A percentile compares a stretch with the other conserved stretches of the same genome.
Conservation (phyloP, 1,140 invertebrate genomes). For the Brevipalpus yothersi region DNA sequence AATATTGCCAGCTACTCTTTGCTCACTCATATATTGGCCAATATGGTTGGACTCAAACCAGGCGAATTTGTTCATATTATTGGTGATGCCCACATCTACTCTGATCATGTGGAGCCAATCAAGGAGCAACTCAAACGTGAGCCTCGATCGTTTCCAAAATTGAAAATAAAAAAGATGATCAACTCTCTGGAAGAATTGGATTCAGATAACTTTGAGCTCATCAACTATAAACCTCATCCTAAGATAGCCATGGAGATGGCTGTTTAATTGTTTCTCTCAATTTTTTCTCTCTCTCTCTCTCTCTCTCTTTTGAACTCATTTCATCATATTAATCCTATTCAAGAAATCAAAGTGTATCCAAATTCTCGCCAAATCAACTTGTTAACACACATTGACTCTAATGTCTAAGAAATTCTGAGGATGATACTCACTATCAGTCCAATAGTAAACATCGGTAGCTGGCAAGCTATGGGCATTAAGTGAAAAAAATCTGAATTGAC, state of each 20-base stretch:
- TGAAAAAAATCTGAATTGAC: too few relatives aligned
- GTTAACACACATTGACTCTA: too few relatives aligned
- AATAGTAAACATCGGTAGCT: too few relatives aligned
- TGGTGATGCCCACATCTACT: slow-evolving; percentile 89
- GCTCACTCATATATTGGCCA: slow-evolving; percentile 84
- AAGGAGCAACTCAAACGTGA: slow-evolving; percentile 41
- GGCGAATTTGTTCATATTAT: slow-evolving; percentile 89
- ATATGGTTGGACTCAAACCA: slow-evolving; percentile 64
- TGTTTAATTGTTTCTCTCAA: slow-evolving; percentile 29
- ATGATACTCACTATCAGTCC: too few relatives aligned
- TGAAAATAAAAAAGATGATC: slow-evolving; percentile 43
- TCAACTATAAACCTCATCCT: slow-evolving; percentile 64
- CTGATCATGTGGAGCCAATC: slow-evolving; percentile 67
- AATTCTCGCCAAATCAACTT: too few relatives aligned
- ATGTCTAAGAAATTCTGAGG: too few relatives aligned
- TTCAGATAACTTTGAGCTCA: slow-evolving; percentile 62
- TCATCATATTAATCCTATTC: too few relatives aligned
- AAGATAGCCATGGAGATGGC: slow-evolving; percentile 92
- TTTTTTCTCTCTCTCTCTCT: background rate
- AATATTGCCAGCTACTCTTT: slow-evolving; percentile 95
- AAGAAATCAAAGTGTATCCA: too few relatives aligned
- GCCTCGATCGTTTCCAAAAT: slow-evolving; percentile 56
- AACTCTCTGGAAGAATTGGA: slow-evolving; percentile 68
- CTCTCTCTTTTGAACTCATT: too few relatives aligned
- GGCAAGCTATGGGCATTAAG: too few relatives aligned